A percentile compares a stretch with the other conserved stretches of the same genome.
phyloP scores from a whole-genome alignment of 2,888 invertebrate genomes.

The Athalia circularis region DNA sequence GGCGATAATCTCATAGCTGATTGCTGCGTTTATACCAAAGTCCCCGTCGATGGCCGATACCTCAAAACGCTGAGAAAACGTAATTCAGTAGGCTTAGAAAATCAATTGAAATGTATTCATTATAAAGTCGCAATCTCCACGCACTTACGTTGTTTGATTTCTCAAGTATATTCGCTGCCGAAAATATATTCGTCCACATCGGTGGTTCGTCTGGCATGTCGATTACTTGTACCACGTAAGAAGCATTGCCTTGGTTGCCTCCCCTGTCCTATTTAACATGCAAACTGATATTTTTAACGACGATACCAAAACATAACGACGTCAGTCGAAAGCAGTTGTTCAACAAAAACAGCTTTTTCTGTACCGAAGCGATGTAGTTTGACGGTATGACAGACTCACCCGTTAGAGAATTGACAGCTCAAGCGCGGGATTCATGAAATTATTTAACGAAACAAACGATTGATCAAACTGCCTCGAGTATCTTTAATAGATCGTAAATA shows the following conservation, averaged over 20 bases:
- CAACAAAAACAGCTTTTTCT: too few species aligned
- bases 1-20: conserved; percentile 75
- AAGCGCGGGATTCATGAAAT: not conserved
- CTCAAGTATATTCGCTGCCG: conserved; percentile 78
- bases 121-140: not conserved
- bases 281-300: not conserved
- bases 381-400: not conserved
- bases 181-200: conserved; percentile 78
- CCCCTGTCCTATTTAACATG: conserved; percentile 72
- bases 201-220: conserved; percentile 79
- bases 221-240: conserved; percentile 77
- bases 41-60: conserved; percentile 80
- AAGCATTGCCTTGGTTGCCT: conserved; percentile 73
- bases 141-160: conserved; percentile 69
- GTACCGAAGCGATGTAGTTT: not conserved
- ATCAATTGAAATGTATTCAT: not conserved
- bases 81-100: conserved; percentile 9
- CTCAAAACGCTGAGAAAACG: conserved; percentile 64
- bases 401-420: too few species aligned
- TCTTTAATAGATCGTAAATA: not conserved
- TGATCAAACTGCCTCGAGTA: not conserved
- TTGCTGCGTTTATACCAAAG: conserved; percentile 76
- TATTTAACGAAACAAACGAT: not conserved
- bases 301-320: not conserved
- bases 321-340: not conserved